These are phyloP conservation scores for Paracentrotus lividus DNA, from an alignment of 53 echinoderm and acorn worm genomes.

Conservation along the genomic window DNA sequence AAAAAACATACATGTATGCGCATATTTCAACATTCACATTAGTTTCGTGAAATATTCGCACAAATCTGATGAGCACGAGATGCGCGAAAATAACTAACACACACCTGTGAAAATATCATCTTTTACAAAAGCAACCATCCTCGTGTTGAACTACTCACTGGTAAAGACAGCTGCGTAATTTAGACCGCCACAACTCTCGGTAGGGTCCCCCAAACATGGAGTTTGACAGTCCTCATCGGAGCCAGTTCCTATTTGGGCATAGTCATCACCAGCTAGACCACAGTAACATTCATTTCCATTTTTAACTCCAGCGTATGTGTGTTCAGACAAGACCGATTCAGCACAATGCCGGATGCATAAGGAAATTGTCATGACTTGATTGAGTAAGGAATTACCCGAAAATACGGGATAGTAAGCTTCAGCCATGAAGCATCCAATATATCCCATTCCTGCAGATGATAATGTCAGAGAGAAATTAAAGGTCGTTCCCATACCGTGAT, in stretches of 20 bases:
- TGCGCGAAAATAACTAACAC: too few species aligned
- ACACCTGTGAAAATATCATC: too few species aligned
- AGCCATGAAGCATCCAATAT: background rate
- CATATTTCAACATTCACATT: too few species aligned
- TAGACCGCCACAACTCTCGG: constrained; percentile 15
- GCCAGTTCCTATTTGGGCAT: too few species aligned
- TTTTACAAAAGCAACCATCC: too few species aligned
- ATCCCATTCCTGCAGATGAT: background rate
- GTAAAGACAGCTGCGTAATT: background rate
- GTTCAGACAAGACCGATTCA: background rate
- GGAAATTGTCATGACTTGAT: background rate
- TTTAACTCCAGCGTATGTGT: constrained; percentile 6
- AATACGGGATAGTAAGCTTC: background rate
- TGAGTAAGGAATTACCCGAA: background rate
- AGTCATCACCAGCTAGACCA: too few species aligned
- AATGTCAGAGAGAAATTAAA: too few species aligned
- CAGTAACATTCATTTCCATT: background rate
- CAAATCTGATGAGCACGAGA: too few species aligned
- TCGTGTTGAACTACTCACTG: too few species aligned
- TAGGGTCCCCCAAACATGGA: background rate
- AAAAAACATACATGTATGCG: too few species aligned
- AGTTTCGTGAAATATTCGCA: too few species aligned
- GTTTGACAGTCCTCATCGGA: background rate
- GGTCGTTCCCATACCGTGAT: too few species aligned
- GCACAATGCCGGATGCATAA: background rate